A percentile compares a stretch with the other conserved stretches of the same genome.
Conservation (phyloP, 2,888 invertebrate genomes). For the Eupeodes latifasciatus region DNA sequence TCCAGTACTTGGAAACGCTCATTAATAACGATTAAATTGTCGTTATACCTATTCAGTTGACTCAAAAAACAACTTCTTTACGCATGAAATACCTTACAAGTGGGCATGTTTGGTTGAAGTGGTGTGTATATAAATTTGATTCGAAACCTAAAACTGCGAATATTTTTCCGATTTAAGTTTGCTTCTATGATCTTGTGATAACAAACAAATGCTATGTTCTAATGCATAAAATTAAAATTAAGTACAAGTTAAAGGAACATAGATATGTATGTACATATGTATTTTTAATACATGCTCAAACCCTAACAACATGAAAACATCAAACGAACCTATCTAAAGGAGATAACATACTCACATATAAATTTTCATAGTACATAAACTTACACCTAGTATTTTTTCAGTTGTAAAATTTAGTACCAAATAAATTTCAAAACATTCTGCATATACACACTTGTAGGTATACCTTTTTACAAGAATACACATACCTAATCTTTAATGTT, state of each 20-base stretch:
- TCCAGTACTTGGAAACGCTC: too few species aligned
- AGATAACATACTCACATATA: constrained; percentile 1
- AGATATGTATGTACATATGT: background rate
- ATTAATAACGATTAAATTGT: too few species aligned
- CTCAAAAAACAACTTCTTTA: too few species aligned
- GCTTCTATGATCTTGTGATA: too few species aligned
- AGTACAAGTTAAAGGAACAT: background rate
- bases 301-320: background rate
- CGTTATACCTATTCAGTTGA: too few species aligned
- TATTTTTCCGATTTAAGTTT: too few species aligned
- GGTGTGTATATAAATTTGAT: too few species aligned
- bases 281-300: background rate
- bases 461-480: background rate
- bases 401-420: constrained; percentile 30
- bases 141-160: too few species aligned
- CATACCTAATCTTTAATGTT: constrained; percentile 2
- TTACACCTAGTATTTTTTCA: constrained; percentile 3
- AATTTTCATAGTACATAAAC: constrained; percentile 1
- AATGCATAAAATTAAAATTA: constrained; percentile 20
- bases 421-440: constrained; percentile 31
- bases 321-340: background rate
- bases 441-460: background rate
- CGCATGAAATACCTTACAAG: too few species aligned
- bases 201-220: too few species aligned
- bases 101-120: too few species aligned